These are phyloP conservation scores for Phenacoccus solenopsis DNA, from an alignment of 1,140 invertebrate species.

Conservation along the genomic window DNA sequence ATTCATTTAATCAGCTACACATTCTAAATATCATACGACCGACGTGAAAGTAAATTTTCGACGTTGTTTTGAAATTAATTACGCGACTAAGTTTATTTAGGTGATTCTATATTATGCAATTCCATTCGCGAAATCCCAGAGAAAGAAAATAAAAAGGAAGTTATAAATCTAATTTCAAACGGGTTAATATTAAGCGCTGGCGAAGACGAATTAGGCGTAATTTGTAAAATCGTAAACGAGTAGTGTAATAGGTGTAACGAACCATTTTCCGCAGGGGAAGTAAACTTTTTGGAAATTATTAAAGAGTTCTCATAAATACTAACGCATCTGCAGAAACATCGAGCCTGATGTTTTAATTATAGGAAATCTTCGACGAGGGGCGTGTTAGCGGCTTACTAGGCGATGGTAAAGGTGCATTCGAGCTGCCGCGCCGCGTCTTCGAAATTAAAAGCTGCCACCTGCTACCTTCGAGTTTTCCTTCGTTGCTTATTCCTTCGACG, in stretches of 20 bases:
- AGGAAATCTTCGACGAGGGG: not conserved
- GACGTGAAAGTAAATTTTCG: no score
- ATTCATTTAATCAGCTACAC: no score
- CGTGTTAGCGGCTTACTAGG: constrained; percentile 2
- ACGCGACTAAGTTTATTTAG: no score
- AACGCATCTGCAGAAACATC: constrained; percentile 16
- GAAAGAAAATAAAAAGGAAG: not conserved
- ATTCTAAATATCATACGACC: no score
- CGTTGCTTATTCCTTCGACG: not conserved
- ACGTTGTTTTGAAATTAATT: no score
- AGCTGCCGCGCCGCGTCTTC: not conserved
- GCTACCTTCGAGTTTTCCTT: constrained; percentile 8
- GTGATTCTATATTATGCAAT: no score
- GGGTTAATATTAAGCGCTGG: constrained; percentile 5
- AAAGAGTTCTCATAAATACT: constrained; percentile 18
- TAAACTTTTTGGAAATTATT: constrained; percentile 15
- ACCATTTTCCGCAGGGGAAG: not conserved
- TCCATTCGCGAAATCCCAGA: not conserved
- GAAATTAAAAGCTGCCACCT: constrained; percentile 13
- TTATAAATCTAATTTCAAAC: not conserved
- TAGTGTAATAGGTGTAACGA: constrained; percentile 6
- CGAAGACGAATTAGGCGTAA: constrained; percentile 7
- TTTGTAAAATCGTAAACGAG: not conserved
- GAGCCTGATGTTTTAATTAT: constrained; percentile 17
- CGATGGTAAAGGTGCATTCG: constrained; percentile 10